These are phyloP conservation scores for Catharus bicknelli DNA, from an alignment of 2,113 vertebrate genomes.

Conservation along the genomic window DNA sequence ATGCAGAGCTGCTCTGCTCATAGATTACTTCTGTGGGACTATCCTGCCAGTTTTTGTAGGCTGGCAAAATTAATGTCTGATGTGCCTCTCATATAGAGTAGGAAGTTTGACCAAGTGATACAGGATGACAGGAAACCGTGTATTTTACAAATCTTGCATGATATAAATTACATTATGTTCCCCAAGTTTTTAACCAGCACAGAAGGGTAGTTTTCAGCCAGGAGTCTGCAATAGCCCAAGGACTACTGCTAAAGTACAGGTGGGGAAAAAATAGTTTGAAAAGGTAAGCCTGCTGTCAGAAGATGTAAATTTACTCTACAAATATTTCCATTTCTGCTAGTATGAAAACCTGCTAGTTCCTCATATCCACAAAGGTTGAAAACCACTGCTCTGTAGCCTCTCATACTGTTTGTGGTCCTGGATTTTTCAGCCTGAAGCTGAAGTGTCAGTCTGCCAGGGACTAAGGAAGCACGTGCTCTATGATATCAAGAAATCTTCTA, in stretches of 20 bases:
- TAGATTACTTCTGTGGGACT: background rate
- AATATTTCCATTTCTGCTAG: background rate
- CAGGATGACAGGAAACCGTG: background rate
- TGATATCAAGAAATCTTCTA: background rate
- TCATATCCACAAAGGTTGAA: background rate
- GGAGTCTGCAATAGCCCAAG: background rate
- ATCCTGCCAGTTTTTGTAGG: background rate
- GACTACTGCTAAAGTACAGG: background rate
- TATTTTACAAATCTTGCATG: background rate
- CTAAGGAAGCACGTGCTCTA: background rate
- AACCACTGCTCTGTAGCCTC: background rate
- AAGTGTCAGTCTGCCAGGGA: background rate
- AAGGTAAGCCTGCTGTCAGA: background rate
- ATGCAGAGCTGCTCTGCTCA: background rate
- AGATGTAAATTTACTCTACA: background rate
- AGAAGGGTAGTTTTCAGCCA: background rate
- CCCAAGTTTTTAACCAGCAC: background rate
- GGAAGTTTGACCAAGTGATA: background rate
- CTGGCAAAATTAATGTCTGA: background rate
- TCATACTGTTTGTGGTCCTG: background rate
- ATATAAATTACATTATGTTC: background rate
- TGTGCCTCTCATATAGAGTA: background rate
- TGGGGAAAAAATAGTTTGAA: background rate
- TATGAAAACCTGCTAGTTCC: background rate
- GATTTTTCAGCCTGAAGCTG: background rate